These are phyloP conservation scores for Microtus ochrogaster DNA, from an alignment of 2,113 vertebrate genomes.

Conservation along the genomic window DNA sequence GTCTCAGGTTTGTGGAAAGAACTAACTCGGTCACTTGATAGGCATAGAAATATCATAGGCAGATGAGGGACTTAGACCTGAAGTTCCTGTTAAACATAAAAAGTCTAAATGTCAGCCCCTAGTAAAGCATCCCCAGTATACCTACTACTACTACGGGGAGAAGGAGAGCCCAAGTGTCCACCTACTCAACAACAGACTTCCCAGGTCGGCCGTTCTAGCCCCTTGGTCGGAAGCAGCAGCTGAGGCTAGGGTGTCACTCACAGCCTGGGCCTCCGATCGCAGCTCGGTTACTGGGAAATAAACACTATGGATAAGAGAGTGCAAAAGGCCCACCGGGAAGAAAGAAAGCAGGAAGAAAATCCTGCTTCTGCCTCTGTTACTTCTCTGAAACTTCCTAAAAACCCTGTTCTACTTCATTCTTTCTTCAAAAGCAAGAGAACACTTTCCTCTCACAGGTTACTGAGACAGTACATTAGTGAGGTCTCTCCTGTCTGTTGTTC, in stretches of 20 bases:
- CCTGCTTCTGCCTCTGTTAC: neutral
- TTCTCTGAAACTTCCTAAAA: neutral
- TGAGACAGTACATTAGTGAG: neutral
- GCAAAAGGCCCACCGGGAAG: neutral
- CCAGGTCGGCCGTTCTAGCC: neutral
- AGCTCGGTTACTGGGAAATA: neutral
- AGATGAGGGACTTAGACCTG: neutral
- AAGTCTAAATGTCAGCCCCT: neutral
- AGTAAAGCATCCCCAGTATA: neutral
- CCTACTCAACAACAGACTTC: neutral
- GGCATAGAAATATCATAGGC: neutral
- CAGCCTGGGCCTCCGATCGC: neutral
- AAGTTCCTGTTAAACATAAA: neutral
- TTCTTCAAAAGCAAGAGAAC: neutral
- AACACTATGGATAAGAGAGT: neutral
- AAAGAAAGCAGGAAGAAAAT: neutral
- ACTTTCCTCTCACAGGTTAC: neutral
- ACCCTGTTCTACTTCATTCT: neutral
- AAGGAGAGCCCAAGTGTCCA: neutral
- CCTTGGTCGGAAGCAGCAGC: neutral
- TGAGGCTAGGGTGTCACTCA: no score
- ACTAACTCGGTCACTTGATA: neutral
- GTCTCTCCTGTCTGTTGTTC: neutral
- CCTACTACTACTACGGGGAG: neutral
- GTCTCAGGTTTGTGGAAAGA: neutral